A percentile compares a stretch with the other conserved stretches of the same genome.
Conservation (phyloP, 2,797 vertebrate genomes). For the Aselliscus stoliczkanus region DNA sequence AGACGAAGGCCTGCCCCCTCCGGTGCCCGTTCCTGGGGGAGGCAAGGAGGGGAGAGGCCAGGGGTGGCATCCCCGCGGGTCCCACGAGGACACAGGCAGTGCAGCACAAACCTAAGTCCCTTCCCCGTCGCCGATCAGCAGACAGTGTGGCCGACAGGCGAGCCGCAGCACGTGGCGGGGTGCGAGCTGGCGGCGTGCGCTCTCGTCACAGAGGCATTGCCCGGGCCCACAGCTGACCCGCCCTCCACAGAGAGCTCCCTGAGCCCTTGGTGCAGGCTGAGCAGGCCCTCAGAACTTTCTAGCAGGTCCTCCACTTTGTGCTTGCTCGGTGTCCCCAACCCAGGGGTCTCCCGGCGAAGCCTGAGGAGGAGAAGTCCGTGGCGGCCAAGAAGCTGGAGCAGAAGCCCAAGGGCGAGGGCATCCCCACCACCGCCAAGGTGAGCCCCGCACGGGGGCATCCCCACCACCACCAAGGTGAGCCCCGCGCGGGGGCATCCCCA, state of each 20-base stretch:
- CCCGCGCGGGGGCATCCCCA: conserved; percentile 86
- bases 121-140: no score
- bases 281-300: not conserved
- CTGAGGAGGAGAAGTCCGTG: conserved; percentile 91
- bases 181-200: not conserved
- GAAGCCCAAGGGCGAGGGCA: conserved; percentile 91
- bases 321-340: not conserved
- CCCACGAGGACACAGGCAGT: not conserved
- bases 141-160: not conserved
- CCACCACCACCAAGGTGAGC: conserved; percentile 95
- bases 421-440: conserved; percentile 97
- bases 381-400: conserved; percentile 93
- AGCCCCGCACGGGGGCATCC: conserved; percentile 82
- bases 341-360: conserved; percentile 91
- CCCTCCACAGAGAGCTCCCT: not conserved
- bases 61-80: not conserved
- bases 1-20: not conserved
- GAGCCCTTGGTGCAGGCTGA: not conserved
- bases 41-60: not conserved
- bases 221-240: not conserved
- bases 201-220: not conserved
- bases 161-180: not conserved
- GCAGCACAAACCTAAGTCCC: not conserved
- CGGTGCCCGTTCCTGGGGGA: rapidly evolving
- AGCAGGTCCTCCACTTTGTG: not conserved